A percentile compares a stretch with the other conserved stretches of the same genome.
Conservation (phyloP, 2,797 vertebrate genomes). For the Enteromius thamalakanensis region DNA sequence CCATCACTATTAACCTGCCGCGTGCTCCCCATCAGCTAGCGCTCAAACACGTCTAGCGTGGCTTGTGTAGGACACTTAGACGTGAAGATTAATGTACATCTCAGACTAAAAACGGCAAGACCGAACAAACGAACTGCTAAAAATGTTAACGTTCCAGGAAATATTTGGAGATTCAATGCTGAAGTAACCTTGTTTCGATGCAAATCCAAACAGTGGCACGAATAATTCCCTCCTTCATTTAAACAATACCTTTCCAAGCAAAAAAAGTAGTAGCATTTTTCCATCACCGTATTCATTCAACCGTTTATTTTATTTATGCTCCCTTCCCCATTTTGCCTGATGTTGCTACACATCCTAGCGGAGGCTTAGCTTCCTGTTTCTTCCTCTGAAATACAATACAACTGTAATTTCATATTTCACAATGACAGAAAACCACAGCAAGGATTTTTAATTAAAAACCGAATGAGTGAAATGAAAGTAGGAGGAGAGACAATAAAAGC, state of each 20-base stretch:
- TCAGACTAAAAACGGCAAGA: background rate
- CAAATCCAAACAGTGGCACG: background rate
- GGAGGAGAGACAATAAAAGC: constrained; percentile 77
- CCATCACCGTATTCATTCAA: background rate
- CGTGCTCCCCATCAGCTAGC: constrained; percentile 27
- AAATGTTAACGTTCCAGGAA: background rate
- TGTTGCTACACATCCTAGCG: constrained; percentile 1
- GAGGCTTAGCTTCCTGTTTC: constrained; percentile 24
- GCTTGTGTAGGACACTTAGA: background rate
- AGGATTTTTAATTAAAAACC: constrained; percentile 83
- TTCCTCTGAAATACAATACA: constrained; percentile 55
- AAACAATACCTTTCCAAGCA: background rate
- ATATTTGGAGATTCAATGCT: background rate
- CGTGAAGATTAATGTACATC: background rate
- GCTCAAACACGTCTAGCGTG: background rate
- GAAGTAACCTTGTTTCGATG: constrained; percentile 15
- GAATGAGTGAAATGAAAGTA: constrained; percentile 72
- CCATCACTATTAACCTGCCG: constrained; percentile 66
- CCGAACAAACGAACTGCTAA: background rate
- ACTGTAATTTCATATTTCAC: constrained; percentile 79
- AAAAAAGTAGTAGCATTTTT: background rate
- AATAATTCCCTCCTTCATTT: constrained; percentile 10
- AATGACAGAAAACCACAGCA: constrained; percentile 72
- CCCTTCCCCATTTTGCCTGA: constrained; percentile 10
- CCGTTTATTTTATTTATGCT: constrained; percentile 2